A percentile compares a stretch with the other conserved stretches of the same genome.
These are phyloP conservation scores for Hippocampus mohnikei DNA, from an alignment of 2,113 vertebrate species.

Conservation along the genomic window DNA sequence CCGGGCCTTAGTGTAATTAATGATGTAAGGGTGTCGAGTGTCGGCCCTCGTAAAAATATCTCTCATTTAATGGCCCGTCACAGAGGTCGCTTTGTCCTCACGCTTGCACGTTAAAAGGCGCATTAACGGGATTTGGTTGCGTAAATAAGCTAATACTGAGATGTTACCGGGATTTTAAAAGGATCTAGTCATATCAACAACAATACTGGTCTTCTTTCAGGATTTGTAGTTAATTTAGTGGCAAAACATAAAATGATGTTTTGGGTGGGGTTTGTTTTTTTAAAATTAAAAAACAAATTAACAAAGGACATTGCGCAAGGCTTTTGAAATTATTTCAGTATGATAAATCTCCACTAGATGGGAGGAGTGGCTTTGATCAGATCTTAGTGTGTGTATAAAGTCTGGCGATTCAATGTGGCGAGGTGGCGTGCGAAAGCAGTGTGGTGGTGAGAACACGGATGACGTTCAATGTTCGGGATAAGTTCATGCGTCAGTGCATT, in stretches of 20 bases:
- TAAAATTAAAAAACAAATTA: too few species aligned
- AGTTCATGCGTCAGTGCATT: too few species aligned
- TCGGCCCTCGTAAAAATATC: constrained; percentile 61
- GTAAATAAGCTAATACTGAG: constrained; percentile 21
- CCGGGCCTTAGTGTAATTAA: constrained; percentile 67
- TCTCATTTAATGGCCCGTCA: constrained; percentile 56
- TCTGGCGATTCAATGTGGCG: too few species aligned
- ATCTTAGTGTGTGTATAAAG: too few species aligned
- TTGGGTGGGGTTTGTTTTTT: background rate
- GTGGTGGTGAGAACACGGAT: too few species aligned
- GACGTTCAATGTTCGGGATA: too few species aligned
- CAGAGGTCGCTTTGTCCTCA: constrained; percentile 63
- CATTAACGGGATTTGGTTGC: constrained; percentile 23
- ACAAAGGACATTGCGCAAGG: too few species aligned
- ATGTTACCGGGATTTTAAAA: constrained; percentile 24
- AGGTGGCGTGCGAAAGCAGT: too few species aligned
- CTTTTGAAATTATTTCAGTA: too few species aligned
- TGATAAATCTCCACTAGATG: too few species aligned
- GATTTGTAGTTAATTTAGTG: too few species aligned
- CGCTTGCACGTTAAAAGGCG: constrained; percentile 17
- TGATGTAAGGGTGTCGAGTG: constrained; percentile 73
- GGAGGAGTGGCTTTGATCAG: too few species aligned
- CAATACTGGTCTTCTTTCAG: background rate
- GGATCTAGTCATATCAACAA: background rate
- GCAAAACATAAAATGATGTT: background rate